Conservation (phyloP, 1,140 invertebrate species). For the Zeugodacus cucurbitae region DNA sequence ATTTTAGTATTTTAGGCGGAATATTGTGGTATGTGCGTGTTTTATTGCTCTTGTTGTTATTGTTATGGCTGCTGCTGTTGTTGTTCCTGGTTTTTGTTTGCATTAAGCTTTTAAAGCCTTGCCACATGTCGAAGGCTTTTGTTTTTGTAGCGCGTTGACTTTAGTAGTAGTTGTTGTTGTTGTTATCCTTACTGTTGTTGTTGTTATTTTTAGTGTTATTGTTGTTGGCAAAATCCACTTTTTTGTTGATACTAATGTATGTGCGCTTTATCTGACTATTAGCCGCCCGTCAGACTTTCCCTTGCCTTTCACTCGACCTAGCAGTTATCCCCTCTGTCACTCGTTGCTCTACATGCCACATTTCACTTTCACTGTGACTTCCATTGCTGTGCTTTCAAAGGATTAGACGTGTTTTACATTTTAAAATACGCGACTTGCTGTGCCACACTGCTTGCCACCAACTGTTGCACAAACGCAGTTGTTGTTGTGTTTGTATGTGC, state of each 20-base stretch:
- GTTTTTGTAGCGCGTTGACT: neutral
- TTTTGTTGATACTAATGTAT: neutral
- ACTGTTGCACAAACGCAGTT: neutral
- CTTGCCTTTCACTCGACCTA: neutral
- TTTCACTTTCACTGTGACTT: conserved; percentile 51
- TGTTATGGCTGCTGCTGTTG: neutral
- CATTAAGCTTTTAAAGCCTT: neutral
- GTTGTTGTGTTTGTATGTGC: neutral
- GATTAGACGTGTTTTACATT: conserved; percentile 65
- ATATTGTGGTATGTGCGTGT: neutral
- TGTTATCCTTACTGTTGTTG: neutral
- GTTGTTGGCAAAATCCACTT: neutral
- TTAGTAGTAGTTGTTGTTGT: neutral
- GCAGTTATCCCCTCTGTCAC: neutral
- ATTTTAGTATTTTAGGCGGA: conserved; percentile 18
- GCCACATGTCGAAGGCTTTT: neutral
- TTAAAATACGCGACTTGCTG: conserved; percentile 45
- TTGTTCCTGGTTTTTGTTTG: neutral
- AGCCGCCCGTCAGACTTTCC: neutral
- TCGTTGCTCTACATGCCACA: neutral
- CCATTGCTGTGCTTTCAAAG: conserved; percentile 55
- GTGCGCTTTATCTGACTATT: neutral
- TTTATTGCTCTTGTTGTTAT: neutral
- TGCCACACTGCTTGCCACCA: neutral
- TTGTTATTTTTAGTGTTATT: neutral